These are phyloP conservation scores for Axinella damicornis DNA, from an alignment of 37 sponge, comb jelly and placozoan genomes.

Conservation along the genomic window DNA sequence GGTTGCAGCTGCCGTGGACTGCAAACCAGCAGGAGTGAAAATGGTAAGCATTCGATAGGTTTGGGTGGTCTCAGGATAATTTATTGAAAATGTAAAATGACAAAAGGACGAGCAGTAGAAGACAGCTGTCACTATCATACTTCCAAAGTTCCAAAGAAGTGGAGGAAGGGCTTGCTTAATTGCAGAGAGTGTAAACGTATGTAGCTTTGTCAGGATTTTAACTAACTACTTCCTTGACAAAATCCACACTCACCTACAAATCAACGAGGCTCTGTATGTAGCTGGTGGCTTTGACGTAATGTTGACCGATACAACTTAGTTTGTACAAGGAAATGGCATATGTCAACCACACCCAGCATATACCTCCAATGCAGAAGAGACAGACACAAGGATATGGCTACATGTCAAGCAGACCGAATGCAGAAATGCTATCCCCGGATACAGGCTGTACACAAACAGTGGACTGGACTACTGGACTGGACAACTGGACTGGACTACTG, in stretches of 20 bases:
- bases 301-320: not conserved
- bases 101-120: no score
- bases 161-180: constrained; percentile 17
- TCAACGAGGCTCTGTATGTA: not conserved
- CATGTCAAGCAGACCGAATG: constrained; percentile 1
- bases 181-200: constrained; percentile 23
- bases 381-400: constrained; percentile 37
- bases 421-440: constrained; percentile 21
- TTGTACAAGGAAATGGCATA: not conserved
- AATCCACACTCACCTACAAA: not conserved
- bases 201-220: not conserved
- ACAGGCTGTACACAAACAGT: no score
- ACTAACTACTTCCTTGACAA: not conserved
- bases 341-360: constrained; percentile 29
- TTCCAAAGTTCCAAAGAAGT: not conserved
- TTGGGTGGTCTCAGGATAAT: no score
- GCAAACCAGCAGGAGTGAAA: no score
- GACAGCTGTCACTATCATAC: no score
- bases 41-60: no score
- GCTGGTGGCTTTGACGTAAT: constrained; percentile 11
- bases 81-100: no score
- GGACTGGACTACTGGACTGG: no score
- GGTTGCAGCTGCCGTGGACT: no score
- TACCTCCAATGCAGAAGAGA: constrained; percentile 26
- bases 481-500: no score